Evolutionary conservation across 2,888 invertebrate species (phyloP), one percentile per base, ranked within the genome.

Genomic region (Pseudeuparius sepicola): DNA sequence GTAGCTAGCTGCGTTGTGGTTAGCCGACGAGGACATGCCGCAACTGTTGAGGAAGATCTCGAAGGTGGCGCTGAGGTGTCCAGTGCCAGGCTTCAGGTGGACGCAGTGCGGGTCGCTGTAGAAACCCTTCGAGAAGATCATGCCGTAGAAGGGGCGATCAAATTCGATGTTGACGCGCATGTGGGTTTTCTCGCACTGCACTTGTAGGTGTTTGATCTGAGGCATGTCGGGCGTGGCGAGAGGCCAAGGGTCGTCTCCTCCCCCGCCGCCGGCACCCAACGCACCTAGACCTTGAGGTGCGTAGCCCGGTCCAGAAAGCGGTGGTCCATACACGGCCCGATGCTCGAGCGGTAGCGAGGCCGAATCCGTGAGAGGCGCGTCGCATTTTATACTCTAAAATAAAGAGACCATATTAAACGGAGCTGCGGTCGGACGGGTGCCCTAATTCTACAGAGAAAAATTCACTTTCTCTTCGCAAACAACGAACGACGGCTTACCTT

Each of bases 81-180:
- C 92, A 0, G 88, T 86, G 14, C 88, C 89, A 0, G 90, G 86
- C 52, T 89, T 88, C 42, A 92, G 65, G 56, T 92, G 90, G 47
- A 92, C 88, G 60, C 92, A 92, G 55, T 88, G 87, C 1, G 82
- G 71, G 55, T 92, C 90, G 55, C 87, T 87, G 65, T 88, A 89
- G 68, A 85, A 87, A 37, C 87, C 92, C 64, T 92, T 92, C 41
- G 89, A 89, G 68, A 92, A 92, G 56, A 92, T 90, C 85, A 92
- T 89, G 16, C 92, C 92, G 60, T 90, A 89, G 67, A 92, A 92
- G 9, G 92, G 90, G 29, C 90, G 73, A 60, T 92, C 92, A 65
- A 92, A 93, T 61, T 90, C 90, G 53, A 93, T 87, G 62, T 89
- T 89, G 36, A 92, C 92, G 33, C 90, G 73, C 90, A 92, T 92